A percentile compares a stretch with the other conserved stretches of the same genome.
Evolutionary conservation across 2,888 invertebrate genomes (phyloP).

Genomic region (Dichetophora obliterata): DNA sequence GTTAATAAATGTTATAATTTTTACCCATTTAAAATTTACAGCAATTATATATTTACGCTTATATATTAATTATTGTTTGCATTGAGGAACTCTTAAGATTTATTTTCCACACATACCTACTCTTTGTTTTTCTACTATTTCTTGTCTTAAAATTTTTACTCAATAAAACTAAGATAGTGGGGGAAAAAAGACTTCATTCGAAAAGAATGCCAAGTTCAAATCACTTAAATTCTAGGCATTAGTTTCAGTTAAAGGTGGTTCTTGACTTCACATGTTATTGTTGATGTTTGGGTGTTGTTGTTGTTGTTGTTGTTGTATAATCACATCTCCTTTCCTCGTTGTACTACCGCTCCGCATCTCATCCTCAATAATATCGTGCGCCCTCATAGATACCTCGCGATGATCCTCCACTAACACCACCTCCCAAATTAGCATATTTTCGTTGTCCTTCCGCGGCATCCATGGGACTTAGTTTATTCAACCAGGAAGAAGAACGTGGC

Average conservation of each 20-base stretch:
- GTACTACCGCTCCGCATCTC: background rate
- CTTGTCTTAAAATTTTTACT: background rate
- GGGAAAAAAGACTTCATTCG: background rate
- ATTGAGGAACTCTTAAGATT: too few relatives aligned
- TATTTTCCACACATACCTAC: too few relatives aligned
- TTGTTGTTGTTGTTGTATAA: background rate
- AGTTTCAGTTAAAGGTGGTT: slow-evolving; percentile 13
- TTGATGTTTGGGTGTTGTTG: background rate
- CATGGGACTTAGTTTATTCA: slow-evolving; percentile 58
- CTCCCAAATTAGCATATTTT: slow-evolving; percentile 42
- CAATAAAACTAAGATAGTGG: background rate
- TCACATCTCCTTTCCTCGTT: background rate
- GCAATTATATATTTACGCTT: too few relatives aligned
- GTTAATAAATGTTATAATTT: too few relatives aligned
- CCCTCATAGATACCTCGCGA: slow-evolving; percentile 52
- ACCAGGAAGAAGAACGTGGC: slow-evolving; percentile 56
- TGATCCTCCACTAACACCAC: slow-evolving; percentile 36
- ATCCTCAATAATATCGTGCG: slow-evolving; percentile 57
- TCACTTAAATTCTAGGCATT: background rate
- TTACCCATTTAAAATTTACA: too few relatives aligned
- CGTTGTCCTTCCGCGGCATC: slow-evolving; percentile 50
- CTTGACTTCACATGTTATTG: background rate
- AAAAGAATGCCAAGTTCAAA: background rate
- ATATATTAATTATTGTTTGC: too few relatives aligned
- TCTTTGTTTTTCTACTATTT: too few relatives aligned